phyloP scores from a whole-genome alignment of 2,888 invertebrate species.

The Netelia inedita region DNA sequence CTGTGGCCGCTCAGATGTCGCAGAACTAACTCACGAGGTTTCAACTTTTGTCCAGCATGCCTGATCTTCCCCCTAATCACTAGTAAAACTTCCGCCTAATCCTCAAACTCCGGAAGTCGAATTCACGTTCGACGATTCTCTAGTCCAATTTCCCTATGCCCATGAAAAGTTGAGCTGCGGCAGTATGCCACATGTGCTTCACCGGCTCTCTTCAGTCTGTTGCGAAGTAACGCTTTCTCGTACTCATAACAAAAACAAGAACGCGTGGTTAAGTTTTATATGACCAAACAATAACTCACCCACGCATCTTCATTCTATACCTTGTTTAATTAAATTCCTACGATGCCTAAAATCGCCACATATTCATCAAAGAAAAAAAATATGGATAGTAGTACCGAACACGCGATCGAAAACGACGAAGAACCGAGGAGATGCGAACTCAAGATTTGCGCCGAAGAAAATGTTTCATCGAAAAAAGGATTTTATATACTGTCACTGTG shows the following conservation, averaged over 20 bases:
- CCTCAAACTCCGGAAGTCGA: no score
- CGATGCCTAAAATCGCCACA: neutral
- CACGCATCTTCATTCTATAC: neutral
- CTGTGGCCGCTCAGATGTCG: no score
- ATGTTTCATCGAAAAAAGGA: conserved; percentile 85
- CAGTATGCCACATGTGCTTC: no score
- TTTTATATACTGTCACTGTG: conserved; percentile 88
- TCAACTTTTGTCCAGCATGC: no score
- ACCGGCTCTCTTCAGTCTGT: no score
- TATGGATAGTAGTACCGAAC: neutral
- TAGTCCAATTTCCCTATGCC: no score
- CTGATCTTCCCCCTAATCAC: no score
- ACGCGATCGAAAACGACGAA: conserved; percentile 44
- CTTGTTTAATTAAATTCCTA: neutral
- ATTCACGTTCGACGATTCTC: no score
- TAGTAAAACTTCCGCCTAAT: no score
- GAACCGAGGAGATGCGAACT: conserved; percentile 73
- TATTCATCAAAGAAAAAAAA: neutral
- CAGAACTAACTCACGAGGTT: no score
- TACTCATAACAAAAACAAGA: neutral
- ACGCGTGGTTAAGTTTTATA: neutral
- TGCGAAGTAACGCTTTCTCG: no score
- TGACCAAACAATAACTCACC: neutral
- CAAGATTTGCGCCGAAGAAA: conserved; percentile 85
- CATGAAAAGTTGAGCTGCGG: no score